Evolutionary conservation across 2,797 vertebrate genomes (phyloP).

Genomic region (Antennarius maculatus): DNA sequence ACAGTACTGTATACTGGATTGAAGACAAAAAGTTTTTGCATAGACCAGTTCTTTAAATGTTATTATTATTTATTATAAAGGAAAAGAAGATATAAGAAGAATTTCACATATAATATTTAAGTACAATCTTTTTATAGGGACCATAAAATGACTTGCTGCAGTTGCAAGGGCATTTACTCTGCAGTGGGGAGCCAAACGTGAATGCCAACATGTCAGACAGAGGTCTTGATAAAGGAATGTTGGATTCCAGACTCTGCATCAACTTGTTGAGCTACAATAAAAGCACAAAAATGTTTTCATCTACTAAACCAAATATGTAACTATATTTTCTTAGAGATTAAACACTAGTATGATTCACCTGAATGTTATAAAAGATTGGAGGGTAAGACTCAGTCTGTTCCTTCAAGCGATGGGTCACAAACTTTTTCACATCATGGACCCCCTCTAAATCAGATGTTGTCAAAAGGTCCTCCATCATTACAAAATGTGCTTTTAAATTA

Average conservation of each 20-base stretch:
- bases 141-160: neutral
- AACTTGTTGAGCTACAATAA: constrained; percentile 29
- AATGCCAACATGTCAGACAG: constrained; percentile 2
- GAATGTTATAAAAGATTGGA: constrained; percentile 20
- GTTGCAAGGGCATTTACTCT: neutral
- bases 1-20: too few relatives aligned
- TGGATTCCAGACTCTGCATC: constrained; percentile 44
- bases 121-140: neutral
- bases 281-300: neutral
- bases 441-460: too few relatives aligned
- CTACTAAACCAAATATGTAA: constrained; percentile 10
- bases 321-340: neutral
- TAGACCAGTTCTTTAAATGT: too few relatives aligned
- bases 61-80: neutral
- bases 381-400: neutral
- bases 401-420: neutral
- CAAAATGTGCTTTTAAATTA: too few relatives aligned
- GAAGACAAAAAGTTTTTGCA: too few relatives aligned
- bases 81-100: too few relatives aligned
- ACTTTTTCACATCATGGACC: too few relatives aligned
- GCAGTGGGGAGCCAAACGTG: neutral
- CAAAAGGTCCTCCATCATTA: too few relatives aligned
- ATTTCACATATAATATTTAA: neutral
- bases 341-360: constrained; percentile 24
- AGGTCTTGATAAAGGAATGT: neutral